Base-by-base conservation (phyloP, 2,797 vertebrate genomes). In the Chloroceryle amazona region DNA sequence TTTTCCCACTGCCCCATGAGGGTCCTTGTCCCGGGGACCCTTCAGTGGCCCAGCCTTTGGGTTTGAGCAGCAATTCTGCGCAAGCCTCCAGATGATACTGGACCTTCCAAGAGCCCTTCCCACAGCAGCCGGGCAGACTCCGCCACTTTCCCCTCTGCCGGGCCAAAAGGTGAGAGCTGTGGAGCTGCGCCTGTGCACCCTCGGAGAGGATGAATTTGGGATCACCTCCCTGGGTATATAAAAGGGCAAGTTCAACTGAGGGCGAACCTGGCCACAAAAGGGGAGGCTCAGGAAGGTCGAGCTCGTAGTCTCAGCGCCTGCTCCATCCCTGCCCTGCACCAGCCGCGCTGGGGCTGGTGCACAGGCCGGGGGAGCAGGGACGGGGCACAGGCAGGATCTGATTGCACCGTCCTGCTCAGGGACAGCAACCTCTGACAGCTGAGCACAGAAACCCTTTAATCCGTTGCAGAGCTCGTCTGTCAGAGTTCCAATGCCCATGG, bases 391-490 rank as follows among this genome's bases (percentile, higher is more conserved):
- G 76, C 88, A 22, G 66, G 62, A 86, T 97, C 94, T 78, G 81
- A 39, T 94, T 97, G 88, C 95, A 94, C 54, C 68, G 10, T 65
- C 88, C 93, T 10, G 10, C 80, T 29, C 46, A 11, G 93, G 94
- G 92, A 71, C 70, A 3, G 94, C 93, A 94, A 72, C 95, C 94
- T 90, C 93, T 89, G 96, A 96, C 96, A 97, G 96, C 95, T 97
- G 96, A 97, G 94, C 96, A 96, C 93, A 94, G 96, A 93, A 93
- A 96, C 96, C 92, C 96, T 97, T 95, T 97, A 97, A 97, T 97
- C 96, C 90, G 8, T 68, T 89, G 92, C 96, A 96, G 96, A 95
- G 93, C 96, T 97, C 92, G 22, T 96, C 96, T 97, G 96, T 97
- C 96, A 97, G 96, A 96, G 94, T 86, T 79, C 93, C 90, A 90